Conservation (phyloP, 2,888 invertebrate species). For the Noctua janthe region DNA sequence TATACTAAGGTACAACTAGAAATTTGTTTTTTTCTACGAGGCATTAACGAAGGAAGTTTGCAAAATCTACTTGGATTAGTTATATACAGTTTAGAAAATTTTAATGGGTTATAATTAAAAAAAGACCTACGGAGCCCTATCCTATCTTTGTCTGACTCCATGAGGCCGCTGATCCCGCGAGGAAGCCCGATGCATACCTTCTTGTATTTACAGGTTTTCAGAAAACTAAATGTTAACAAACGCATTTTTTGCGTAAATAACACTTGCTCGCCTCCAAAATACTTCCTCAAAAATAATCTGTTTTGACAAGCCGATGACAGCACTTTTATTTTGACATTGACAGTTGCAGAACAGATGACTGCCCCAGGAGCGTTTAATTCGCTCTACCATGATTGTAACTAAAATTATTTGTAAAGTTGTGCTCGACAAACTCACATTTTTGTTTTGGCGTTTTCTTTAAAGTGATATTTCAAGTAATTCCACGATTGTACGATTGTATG, state of each 20-base stretch:
- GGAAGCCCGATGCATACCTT: slow-evolving; percentile 54
- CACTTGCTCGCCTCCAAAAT: background rate
- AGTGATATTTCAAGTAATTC: background rate
- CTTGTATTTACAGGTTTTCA: slow-evolving; percentile 77
- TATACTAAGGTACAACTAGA: background rate
- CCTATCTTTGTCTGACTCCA: slow-evolving; percentile 50
- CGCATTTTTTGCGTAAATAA: slow-evolving; percentile 71
- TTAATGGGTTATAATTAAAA: background rate
- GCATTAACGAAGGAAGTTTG: too few species aligned
- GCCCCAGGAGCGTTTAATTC: background rate
- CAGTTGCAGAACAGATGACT: slow-evolving; percentile 1
- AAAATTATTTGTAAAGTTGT: background rate
- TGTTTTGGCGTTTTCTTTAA: background rate
- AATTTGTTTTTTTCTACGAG: background rate
- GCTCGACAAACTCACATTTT: background rate
- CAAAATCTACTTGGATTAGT: background rate
- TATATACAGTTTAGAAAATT: background rate
- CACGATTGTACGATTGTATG: too few species aligned
- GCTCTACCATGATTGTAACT: background rate
- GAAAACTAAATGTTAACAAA: slow-evolving; percentile 77
- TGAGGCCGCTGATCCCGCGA: slow-evolving; percentile 58
- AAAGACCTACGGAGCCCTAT: slow-evolving; percentile 25
- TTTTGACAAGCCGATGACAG: slow-evolving; percentile 9
- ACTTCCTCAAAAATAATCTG: slow-evolving; percentile 10
- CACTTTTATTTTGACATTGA: slow-evolving; percentile 6